These are phyloP conservation scores for Sebastes goodei DNA, from an alignment of 2,797 vertebrate species.

Conservation along the genomic window DNA sequence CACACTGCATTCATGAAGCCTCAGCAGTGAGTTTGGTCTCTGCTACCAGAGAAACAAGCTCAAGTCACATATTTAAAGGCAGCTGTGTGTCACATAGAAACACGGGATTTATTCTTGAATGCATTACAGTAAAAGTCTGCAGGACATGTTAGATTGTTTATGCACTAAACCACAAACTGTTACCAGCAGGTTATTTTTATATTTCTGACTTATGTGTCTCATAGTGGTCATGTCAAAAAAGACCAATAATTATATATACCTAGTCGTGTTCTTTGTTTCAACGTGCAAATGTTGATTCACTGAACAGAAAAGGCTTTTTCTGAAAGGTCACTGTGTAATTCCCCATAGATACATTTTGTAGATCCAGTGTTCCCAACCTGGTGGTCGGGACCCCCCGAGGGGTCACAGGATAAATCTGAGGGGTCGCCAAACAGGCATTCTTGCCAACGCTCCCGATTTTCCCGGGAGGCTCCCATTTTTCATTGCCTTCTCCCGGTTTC, in stretches of 20 bases:
- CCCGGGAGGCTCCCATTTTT: too few relatives aligned
- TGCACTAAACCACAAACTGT: too few relatives aligned
- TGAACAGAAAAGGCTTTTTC: not conserved
- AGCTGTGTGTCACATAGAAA: not conserved
- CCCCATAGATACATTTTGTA: not conserved
- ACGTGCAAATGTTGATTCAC: not conserved
- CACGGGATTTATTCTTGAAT: not conserved
- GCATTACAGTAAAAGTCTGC: not conserved
- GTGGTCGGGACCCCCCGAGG: not conserved
- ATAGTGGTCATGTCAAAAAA: not conserved
- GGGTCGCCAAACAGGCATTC: not conserved
- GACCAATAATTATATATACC: not conserved
- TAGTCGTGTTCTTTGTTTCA: not conserved
- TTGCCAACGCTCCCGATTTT: too few relatives aligned
- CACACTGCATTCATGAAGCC: not conserved
- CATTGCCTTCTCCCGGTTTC: too few relatives aligned
- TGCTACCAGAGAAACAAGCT: too few relatives aligned
- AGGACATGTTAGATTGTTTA: not conserved
- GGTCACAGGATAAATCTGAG: not conserved
- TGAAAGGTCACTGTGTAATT: not conserved
- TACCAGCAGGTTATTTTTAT: too few relatives aligned
- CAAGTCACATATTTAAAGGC: too few relatives aligned
- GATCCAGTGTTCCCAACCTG: not conserved
- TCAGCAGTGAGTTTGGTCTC: not conserved
- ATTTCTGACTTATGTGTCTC: not conserved